These are phyloP conservation scores for Ophonus ardosiacus DNA, from an alignment of 2,888 invertebrate species.

Conservation along the genomic window DNA sequence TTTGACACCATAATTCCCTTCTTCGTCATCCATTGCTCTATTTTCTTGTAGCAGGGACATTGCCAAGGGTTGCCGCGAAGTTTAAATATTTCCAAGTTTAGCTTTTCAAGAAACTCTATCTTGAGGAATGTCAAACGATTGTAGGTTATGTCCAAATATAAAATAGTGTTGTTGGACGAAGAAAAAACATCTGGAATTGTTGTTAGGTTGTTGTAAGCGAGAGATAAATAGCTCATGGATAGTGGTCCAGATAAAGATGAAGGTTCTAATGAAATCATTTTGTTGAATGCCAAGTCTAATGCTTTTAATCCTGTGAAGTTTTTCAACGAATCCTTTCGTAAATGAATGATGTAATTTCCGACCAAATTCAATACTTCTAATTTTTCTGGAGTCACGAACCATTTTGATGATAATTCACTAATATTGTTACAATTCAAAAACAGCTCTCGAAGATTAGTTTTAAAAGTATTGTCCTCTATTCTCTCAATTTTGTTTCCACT, in stretches of 20 bases:
- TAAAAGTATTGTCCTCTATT: constrained; percentile 15
- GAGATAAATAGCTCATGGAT: not conserved
- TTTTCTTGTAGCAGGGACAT: constrained; percentile 43
- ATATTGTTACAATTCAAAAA: constrained; percentile 37
- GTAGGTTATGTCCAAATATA: constrained; percentile 16
- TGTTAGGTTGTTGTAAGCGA: constrained; percentile 17
- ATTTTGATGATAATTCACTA: constrained; percentile 28
- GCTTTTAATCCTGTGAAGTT: not conserved
- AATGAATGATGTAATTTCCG: constrained; percentile 35
- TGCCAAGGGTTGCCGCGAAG: constrained; percentile 46
- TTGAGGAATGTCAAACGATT: constrained; percentile 35
- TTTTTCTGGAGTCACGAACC: constrained; percentile 26
- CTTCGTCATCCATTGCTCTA: constrained; percentile 43
- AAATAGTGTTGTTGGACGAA: not conserved
- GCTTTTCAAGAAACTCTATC: constrained; percentile 18
- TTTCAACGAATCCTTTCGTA: constrained; percentile 26
- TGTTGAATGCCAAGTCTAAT: constrained; percentile 10
- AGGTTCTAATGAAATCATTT: constrained; percentile 6
- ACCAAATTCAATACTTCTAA: constrained; percentile 7
- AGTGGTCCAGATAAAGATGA: not conserved
- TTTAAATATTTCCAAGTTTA: constrained; percentile 7
- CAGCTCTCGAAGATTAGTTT: not conserved
- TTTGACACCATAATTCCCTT: constrained; percentile 18
- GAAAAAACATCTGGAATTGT: constrained; percentile 3
- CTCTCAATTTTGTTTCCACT: constrained; percentile 28